These are phyloP conservation scores for Sycophila sp. DNA, from an alignment of 1,140 invertebrate genomes.

Conservation along the genomic window DNA sequence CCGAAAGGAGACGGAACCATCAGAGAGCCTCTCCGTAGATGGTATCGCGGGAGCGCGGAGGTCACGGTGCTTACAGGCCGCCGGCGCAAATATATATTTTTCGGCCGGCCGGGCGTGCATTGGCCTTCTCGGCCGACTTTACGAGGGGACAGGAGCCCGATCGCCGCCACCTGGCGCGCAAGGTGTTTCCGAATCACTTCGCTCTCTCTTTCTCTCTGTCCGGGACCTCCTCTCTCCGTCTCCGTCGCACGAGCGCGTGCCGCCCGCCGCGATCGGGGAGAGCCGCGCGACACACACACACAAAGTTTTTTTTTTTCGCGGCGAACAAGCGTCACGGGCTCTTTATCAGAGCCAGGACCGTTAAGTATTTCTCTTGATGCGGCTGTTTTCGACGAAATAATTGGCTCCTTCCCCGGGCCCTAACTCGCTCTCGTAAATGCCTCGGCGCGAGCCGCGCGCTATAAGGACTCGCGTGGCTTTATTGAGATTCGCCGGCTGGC, in stretches of 20 bases:
- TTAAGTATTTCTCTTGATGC: slow-evolving; percentile 18
- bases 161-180: slow-evolving; percentile 57
- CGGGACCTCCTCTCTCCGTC: too few species aligned
- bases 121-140: slow-evolving; percentile 9
- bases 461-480: background rate
- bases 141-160: slow-evolving; percentile 43
- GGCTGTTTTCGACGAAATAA: slow-evolving; percentile 13
- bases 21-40: slow-evolving; percentile 60
- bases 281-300: too few species aligned
- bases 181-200: slow-evolving; percentile 56
- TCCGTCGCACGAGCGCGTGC: too few species aligned
- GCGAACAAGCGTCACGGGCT: background rate
- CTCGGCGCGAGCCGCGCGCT: too few species aligned
- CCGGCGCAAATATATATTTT: background rate
- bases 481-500: too few species aligned
- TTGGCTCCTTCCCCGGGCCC: background rate
- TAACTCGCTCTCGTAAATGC: background rate
- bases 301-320: slow-evolving; percentile 10
- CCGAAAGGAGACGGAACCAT: too few species aligned
- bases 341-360: slow-evolving; percentile 11
- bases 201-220: slow-evolving; percentile 9
- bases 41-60: slow-evolving; percentile 55
- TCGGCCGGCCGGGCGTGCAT: background rate
- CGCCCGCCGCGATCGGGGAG: too few species aligned
- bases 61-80: slow-evolving; percentile 64